Conservation (phyloP, 2,888 invertebrate species). For the Nephrotoma flavescens region DNA sequence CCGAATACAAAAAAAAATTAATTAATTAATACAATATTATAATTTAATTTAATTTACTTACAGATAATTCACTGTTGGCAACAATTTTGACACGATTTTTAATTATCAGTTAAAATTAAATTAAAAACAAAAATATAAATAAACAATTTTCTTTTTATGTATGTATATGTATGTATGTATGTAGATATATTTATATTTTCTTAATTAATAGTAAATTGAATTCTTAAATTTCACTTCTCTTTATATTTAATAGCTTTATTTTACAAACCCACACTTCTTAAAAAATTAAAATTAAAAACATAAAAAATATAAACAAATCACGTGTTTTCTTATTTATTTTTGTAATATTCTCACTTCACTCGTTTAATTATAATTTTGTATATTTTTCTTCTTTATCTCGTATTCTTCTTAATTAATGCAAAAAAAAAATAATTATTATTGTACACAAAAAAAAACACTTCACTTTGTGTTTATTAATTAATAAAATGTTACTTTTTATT, state of each 20-base stretch:
- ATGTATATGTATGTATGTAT: background rate
- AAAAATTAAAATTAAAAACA: background rate
- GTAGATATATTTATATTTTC: background rate
- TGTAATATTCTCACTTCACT: background rate
- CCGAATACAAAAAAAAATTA: background rate
- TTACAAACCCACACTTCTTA: background rate
- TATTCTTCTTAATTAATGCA: background rate
- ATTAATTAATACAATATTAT: background rate
- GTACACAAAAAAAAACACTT: background rate
- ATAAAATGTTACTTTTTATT: background rate
- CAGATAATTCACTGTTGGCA: conserved; percentile 5
- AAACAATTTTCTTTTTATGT: background rate
- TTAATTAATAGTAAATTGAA: background rate
- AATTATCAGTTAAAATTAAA: background rate
- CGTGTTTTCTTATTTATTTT: background rate
- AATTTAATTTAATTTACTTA: conserved; percentile 5
- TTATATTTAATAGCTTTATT: background rate
- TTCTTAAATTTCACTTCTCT: background rate
- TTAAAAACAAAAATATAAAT: background rate
- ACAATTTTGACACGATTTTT: conserved; percentile 5
- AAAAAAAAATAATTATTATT: background rate
- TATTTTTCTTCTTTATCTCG: background rate
- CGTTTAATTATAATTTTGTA: background rate
- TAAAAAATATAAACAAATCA: background rate
- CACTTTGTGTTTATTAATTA: background rate